Percentiles rank a stretch among this genome's conserved stretches.
phyloP scores from a whole-genome alignment of 2,113 vertebrate species.

The Nothobranchius furzeri region DNA sequence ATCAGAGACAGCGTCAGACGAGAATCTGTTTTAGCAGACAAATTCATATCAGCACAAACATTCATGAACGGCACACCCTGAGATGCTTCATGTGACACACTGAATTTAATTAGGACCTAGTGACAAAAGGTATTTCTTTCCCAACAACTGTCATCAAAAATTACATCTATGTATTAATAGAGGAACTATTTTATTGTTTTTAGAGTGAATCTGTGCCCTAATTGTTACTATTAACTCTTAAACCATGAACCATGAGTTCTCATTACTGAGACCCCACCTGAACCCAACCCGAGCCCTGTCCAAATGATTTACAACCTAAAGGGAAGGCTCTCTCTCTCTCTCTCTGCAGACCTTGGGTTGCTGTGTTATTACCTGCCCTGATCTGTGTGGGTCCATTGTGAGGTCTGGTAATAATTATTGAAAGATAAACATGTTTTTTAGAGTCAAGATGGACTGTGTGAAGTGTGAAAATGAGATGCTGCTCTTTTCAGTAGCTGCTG shows the following conservation, averaged over 20 bases:
- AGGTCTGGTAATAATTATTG: conserved; percentile 1
- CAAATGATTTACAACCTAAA: neutral
- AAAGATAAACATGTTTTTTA: conserved; percentile 3
- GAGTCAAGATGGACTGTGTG: neutral
- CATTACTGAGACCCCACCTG: neutral
- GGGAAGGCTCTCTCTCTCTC: neutral
- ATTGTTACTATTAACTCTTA: neutral
- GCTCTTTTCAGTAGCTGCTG: neutral
- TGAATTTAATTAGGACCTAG: no score
- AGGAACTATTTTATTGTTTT: no score
- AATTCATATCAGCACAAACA: no score
- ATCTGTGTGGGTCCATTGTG: neutral
- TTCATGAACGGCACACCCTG: no score
- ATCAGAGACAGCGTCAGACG: no score
- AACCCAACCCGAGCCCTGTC: no score
- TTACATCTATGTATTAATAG: no score
- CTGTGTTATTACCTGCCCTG: neutral
- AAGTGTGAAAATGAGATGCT: conserved; percentile 9
- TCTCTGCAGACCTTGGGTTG: neutral
- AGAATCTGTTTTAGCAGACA: no score
- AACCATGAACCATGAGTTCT: neutral
- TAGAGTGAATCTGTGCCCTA: no score
- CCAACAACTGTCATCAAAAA: no score
- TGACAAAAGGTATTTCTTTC: no score
- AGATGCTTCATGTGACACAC: no score